Conservation (phyloP, 2,888 invertebrate genomes). For the Agrotis clavis region DNA sequence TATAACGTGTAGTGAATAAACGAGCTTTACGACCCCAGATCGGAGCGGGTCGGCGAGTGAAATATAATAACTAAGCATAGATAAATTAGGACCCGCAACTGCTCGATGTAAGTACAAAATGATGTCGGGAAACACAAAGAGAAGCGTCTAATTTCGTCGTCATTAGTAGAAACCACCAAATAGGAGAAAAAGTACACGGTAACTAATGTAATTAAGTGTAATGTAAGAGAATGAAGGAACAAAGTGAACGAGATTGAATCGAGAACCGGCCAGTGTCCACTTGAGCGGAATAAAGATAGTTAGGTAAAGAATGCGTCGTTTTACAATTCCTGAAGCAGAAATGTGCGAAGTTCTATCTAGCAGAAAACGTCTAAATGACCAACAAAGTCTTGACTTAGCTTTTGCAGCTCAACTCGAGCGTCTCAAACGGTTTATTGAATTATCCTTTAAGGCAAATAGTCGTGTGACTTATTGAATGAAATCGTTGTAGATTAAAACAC, state of each 20-base stretch:
- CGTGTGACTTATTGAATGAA: background rate
- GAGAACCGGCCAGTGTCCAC: constrained; percentile 26
- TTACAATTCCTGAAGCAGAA: constrained; percentile 46
- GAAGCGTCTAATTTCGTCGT: constrained; percentile 32
- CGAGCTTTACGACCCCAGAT: background rate
- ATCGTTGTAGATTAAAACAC: background rate
- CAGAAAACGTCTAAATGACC: constrained; percentile 50
- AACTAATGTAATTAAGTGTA: constrained; percentile 54
- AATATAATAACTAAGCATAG: constrained; percentile 21
- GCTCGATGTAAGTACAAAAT: constrained; percentile 11
- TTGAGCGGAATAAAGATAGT: constrained; percentile 51
- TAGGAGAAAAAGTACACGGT: constrained; percentile 29
- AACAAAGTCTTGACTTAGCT: constrained; percentile 56
- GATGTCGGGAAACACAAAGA: constrained; percentile 4
- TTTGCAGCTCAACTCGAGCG: constrained; percentile 42
- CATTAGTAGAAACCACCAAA: constrained; percentile 29
- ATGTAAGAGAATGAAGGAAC: constrained; percentile 36
- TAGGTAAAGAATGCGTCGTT: constrained; percentile 45
- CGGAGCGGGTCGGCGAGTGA: constrained; percentile 10
- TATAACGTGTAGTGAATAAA: constrained; percentile 1
- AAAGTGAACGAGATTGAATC: constrained; percentile 53
- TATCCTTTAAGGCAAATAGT: constrained; percentile 26
- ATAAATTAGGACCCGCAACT: constrained; percentile 1
- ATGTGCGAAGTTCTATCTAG: constrained; percentile 44
- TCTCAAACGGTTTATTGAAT: constrained; percentile 37